These are phyloP conservation scores for Phodopus roborovskii DNA, from an alignment of 2,113 vertebrate species.

Conservation along the genomic window DNA sequence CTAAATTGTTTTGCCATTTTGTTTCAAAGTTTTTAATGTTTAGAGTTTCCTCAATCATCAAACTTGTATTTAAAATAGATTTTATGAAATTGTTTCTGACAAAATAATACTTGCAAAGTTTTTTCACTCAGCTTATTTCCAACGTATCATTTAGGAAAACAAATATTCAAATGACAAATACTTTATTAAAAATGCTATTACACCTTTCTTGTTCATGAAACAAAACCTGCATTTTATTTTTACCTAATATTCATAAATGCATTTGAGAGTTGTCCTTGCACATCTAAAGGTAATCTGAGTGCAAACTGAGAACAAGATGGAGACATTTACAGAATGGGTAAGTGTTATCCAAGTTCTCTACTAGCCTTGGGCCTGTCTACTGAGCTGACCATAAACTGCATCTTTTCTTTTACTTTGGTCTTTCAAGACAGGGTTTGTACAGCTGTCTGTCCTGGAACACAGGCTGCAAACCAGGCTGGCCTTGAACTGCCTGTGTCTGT, in stretches of 20 bases:
- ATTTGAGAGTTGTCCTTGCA: slow-evolving; percentile 11
- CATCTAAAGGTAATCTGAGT: background rate
- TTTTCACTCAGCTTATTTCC: background rate
- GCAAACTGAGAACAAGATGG: background rate
- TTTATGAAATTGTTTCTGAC: background rate
- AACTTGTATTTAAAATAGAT: slow-evolving; percentile 8
- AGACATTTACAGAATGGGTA: no score
- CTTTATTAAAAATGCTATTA: background rate
- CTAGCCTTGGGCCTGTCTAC: background rate
- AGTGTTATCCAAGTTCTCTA: background rate
- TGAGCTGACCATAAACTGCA: background rate
- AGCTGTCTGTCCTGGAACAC: background rate
- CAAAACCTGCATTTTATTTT: background rate
- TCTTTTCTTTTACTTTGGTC: background rate
- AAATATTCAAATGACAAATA: background rate
- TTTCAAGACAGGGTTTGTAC: background rate
- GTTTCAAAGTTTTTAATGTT: background rate
- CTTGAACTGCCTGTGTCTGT: background rate
- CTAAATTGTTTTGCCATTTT: no score
- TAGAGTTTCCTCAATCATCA: background rate
- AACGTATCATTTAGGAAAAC: slow-evolving; percentile 25
- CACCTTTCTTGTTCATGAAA: slow-evolving; percentile 1
- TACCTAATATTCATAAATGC: background rate
- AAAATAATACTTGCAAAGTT: background rate
- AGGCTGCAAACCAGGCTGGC: background rate